Base-by-base conservation (phyloP, 2,113 vertebrate species). In the Ancistrus triradiatus region DNA sequence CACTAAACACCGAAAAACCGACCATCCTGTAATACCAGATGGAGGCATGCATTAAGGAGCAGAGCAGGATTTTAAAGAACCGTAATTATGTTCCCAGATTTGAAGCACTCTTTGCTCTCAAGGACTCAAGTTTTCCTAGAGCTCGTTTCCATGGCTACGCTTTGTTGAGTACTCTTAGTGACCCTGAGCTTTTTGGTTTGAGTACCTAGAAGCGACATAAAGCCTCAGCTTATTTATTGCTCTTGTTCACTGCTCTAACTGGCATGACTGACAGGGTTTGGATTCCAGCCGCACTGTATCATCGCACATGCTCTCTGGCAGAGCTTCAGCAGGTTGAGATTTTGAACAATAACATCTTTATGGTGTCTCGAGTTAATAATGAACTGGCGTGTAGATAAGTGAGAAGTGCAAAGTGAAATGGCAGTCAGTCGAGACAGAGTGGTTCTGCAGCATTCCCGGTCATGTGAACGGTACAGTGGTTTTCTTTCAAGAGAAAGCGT, bases 61-160 rank as follows among this genome's bases (percentile, higher is more conserved):
- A 37, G 14, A 11, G 7, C 17, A 56, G 19, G 7, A 15, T 43
- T 27, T 10, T n/a, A n/a, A 17, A 25, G 21, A 9, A n/a, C 3
- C 27, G 27, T 4, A 24, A 2, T 55, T 55, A 15, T 46, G 50
- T 14, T 42, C 25, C 11, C 48, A 38, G 48, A 31, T 37, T 43
- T 33, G 22, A 28, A 58, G 55, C 14, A 17, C 15, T 7, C 43
- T 55, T 37, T 11, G 42, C 42, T 14, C 73, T 85, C 69, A 65
- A 86, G 81, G 69, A 82, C 72, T 56, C 42, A 52, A 72, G 57
- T 60, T 70, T 24, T 25, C 18, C 24, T 42, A 25, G 17, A 78
- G 21, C 66, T 70, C 1, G 86, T 84, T 79, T 59, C 81, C 77
- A 83, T 79, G 81, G 79, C 27, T 63, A 83, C 31, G 33, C 49